Conservation (phyloP, 2,888 invertebrate species). For the Apodemia mormo region DNA sequence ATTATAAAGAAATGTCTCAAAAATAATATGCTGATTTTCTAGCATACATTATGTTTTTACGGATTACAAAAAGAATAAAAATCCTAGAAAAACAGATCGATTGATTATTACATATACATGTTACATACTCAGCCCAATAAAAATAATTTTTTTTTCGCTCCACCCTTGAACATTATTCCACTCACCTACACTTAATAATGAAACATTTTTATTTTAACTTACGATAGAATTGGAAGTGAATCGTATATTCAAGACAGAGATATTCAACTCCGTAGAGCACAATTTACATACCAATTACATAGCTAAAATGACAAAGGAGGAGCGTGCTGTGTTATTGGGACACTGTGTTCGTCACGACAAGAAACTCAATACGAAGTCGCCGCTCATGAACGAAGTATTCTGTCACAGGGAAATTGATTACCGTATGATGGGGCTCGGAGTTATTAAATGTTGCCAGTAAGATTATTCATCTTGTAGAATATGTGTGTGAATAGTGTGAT, state of each 20-base stretch:
- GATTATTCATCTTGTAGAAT: conserved; percentile 29
- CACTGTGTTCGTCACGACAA: conserved; percentile 73
- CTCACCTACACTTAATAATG: not conserved
- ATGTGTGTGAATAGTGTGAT: not conserved
- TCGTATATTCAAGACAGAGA: conserved; percentile 82
- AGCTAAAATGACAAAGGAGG: conserved; percentile 66
- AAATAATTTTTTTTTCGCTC: too few relatives aligned
- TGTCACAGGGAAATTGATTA: conserved; percentile 81
- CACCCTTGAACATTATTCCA: too few relatives aligned
- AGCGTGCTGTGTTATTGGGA: conserved; percentile 79
- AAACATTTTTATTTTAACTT: not conserved
- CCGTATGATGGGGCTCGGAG: conserved; percentile 80
- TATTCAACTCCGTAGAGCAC: conserved; percentile 82
- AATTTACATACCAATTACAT: conserved; percentile 60
- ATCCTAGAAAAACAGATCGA: too few relatives aligned
- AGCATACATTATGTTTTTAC: too few relatives aligned
- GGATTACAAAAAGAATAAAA: too few relatives aligned
- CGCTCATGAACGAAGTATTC: conserved; percentile 82
- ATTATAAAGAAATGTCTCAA: too few relatives aligned
- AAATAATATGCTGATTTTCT: too few relatives aligned
- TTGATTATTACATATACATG: too few relatives aligned
- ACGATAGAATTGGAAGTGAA: conserved; percentile 82
- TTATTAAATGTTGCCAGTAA: conserved; percentile 60
- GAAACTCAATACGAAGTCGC: conserved; percentile 82
- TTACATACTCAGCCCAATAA: too few relatives aligned